Conservation (phyloP, 2,113 vertebrate genomes). For the Sterna hirundo region DNA sequence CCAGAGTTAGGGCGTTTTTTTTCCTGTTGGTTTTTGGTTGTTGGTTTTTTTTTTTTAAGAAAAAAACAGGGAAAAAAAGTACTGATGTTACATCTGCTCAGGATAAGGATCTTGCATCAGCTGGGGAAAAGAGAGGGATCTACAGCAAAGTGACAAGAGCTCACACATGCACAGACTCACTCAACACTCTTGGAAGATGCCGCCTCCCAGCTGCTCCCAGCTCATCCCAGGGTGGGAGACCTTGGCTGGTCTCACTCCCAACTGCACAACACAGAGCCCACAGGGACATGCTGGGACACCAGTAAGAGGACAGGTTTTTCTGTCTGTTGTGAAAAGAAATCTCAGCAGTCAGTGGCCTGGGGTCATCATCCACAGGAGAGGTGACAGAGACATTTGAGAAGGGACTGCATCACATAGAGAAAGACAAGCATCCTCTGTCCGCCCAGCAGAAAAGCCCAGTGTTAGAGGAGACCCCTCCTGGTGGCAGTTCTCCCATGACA, state of each 20-base stretch:
- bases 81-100: background rate
- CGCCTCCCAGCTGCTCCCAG: background rate
- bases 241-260: background rate
- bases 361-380: background rate
- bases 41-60: background rate
- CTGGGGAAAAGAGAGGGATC: background rate
- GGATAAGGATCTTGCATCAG: background rate
- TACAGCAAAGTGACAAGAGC: background rate
- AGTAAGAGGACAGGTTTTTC: background rate
- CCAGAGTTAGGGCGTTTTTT: background rate
- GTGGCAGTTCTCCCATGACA: background rate
- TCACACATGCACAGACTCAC: rapidly evolving
- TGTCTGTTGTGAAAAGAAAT: background rate
- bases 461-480: background rate
- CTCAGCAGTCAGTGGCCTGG: background rate
- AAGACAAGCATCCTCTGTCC: rapidly evolving
- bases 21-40: rapidly evolving
- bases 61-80: background rate
- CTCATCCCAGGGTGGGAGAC: background rate
- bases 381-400: background rate
- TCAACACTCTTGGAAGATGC: background rate
- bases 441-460: background rate
- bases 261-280: background rate
- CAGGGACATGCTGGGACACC: background rate
- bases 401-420: background rate